Evolutionary conservation across 2,113 vertebrate genomes (phyloP), one percentile per base, ranked within the genome.

Genomic region (Elephas maximus): DNA sequence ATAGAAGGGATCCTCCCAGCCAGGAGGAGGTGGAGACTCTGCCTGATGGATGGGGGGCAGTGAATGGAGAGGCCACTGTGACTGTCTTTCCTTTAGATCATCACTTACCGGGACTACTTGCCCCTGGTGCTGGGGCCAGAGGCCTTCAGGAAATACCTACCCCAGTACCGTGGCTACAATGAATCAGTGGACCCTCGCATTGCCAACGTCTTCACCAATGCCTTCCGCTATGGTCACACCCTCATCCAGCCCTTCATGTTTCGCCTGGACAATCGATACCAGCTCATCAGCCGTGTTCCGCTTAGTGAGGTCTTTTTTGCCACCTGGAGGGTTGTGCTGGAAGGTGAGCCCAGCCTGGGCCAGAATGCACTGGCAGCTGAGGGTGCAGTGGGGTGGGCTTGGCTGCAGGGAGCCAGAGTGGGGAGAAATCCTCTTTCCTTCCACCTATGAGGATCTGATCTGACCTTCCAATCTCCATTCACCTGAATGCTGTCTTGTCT

Each of bases 91-190:
- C 51, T 90, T 82, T 97, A 99, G 99, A 96, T 99, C 91, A 99
- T 99, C 97, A 99, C 99, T 88, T 99, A 99, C 93, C 98, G 98
- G 86, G 99, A 99, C 94, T 99, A 99, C 92, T 97, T 99, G 96
- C 99, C 98, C 0, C 98, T 98, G 98, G 99, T 95, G 81, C 97
- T 98, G 99, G 99, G 74, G 57, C 95, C 74, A 26, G 21, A 1
- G 0, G 97, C 88, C 1, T 97, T 98, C 87, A 37, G 0, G 33
- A 98, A 30, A 6, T 23, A 98, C 21, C 97, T 99, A 1, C 99
- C 99, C 12, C 37, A 0, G 2, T 99, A 99, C 88, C 63, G 5
- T 0, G 93, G 97, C 88, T 99, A 99, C 96, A 94, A 98, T 0
- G 97, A 99, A 1, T 98, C 97, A 0, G 98, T 99, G n/a, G 99